Evolutionary conservation across 2,888 invertebrate species (phyloP), one percentile per base, ranked within the genome.

Genomic region (Drosophila diplacantha): DNA sequence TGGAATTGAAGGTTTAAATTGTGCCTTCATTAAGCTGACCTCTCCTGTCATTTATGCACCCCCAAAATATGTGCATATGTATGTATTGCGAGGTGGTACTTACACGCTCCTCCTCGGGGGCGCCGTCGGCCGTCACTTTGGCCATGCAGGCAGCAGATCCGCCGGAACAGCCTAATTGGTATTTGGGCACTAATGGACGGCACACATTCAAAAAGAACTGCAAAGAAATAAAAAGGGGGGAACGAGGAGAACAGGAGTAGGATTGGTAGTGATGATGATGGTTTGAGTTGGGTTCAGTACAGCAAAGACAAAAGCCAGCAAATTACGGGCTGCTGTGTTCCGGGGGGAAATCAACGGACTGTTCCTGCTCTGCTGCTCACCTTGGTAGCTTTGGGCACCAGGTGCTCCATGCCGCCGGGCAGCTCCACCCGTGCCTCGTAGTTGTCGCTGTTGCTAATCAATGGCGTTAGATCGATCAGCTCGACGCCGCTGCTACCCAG

Each of bases 171-270:
- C 87, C 87, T 72, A 88, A 79, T 65, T 86, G 85, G 78, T 82
- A 87, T 78, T 85, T 85, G 57, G 88, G 84, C 74, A 88, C 86
- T 73, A 88, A 80, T 71, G 88, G 88, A 72, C 87, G 86, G 74
- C 88, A 88, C 57, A 88, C 88, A 79, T 88, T 88, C 67, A 88
- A 70, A 73, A 84, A 87, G 75, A 87, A 86, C 87, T 88, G 75
- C 44, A 70, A 73, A 50, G 49, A 61, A 35, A 60, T 34, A 60
- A 37, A 20, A 22, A 34, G 20, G 16, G 18, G 14, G 16, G 29
- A 39, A 24, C 35, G 7, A 34, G 41, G 32, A 63, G 32, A 7
- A 7, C 12, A 18, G 43, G 26, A 44, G 44, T 29, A 41, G 32
- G 39, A 56, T 44, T n/a, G 29, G 31, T 31, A 20, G 44, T 9